These are phyloP conservation scores for Montipora efflorescens DNA, from an alignment of 64 coral and sea anemone species.

Conservation along the genomic window DNA sequence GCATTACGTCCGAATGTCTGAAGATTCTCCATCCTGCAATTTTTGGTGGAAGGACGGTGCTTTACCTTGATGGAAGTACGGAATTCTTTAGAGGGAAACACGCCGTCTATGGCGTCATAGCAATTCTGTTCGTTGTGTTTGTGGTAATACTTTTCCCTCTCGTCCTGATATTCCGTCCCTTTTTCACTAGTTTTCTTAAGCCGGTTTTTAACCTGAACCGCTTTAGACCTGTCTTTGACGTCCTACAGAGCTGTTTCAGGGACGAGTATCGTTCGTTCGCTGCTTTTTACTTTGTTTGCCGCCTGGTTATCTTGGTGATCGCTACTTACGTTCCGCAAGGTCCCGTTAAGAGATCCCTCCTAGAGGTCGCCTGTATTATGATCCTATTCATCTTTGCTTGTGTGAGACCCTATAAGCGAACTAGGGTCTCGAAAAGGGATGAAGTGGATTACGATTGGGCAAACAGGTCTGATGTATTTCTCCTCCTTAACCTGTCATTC, in stretches of 20 bases:
- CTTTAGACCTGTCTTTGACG: slow-evolving; percentile 43
- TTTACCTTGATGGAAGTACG: slow-evolving; percentile 50
- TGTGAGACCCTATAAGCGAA: slow-evolving; percentile 75
- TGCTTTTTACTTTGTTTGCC: slow-evolving; percentile 79
- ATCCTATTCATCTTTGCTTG: slow-evolving; percentile 63
- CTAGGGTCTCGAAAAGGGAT: not conserved
- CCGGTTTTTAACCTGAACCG: slow-evolving; percentile 31
- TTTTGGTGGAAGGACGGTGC: slow-evolving; percentile 40
- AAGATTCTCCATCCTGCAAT: slow-evolving; percentile 45
- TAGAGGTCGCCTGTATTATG: slow-evolving; percentile 66
- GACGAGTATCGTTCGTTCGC: slow-evolving; percentile 77
- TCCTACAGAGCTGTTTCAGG: slow-evolving; percentile 61
- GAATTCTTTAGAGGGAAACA: slow-evolving; percentile 75
- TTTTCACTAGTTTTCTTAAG: not conserved
- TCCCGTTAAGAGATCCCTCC: slow-evolving; percentile 40
- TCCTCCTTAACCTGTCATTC: slow-evolving; percentile 65
- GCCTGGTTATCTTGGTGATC: slow-evolving; percentile 58
- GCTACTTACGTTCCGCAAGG: slow-evolving; percentile 53
- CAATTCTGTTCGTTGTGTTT: slow-evolving; percentile 1
- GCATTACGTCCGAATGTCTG: slow-evolving; percentile 62
- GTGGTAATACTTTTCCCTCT: slow-evolving; percentile 62
- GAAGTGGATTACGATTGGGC: slow-evolving; percentile 55
- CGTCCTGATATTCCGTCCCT: slow-evolving; percentile 52
- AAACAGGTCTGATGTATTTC: slow-evolving; percentile 73
- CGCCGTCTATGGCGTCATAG: slow-evolving; percentile 48